These are phyloP conservation scores for Darevskia nairensis DNA, from an alignment of 2,797 vertebrate species.

Conservation along the genomic window DNA sequence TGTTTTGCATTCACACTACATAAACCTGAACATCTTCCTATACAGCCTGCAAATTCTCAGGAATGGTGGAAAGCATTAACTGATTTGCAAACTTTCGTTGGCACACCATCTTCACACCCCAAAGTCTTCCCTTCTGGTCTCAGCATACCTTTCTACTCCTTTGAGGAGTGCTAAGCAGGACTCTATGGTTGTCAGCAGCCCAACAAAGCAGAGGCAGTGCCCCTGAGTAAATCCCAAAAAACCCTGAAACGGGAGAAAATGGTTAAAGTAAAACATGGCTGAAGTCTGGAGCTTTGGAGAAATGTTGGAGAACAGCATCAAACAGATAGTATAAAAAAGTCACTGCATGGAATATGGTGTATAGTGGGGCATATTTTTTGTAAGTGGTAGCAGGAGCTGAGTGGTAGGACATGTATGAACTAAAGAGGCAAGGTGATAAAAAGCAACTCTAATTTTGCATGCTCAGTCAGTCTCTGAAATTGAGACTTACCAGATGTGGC, in stretches of 20 bases:
- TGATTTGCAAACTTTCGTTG: neutral
- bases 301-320: neutral
- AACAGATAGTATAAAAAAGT: neutral
- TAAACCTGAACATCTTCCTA: neutral
- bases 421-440: neutral
- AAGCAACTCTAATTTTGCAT: neutral
- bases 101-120: neutral
- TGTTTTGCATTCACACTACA: neutral
- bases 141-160: constrained; percentile 82
- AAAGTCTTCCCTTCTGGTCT: neutral
- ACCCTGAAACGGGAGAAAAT: constrained; percentile 25
- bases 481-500: constrained; percentile 43
- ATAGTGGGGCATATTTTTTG: neutral
- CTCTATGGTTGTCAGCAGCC: constrained; percentile 82
- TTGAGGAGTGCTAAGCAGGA: constrained; percentile 82
- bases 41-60: neutral
- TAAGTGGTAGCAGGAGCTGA: neutral
- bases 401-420: neutral
- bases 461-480: neutral
- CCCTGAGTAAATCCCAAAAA: constrained; percentile 79
- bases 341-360: neutral
- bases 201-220: constrained; percentile 78
- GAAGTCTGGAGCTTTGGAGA: neutral
- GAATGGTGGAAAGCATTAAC: neutral
- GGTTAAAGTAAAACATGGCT: neutral